Percentiles rank a stretch among this genome's conserved stretches.
Conservation (phyloP, 2,797 vertebrate species). For the Poeciliopsis presidionis region DNA sequence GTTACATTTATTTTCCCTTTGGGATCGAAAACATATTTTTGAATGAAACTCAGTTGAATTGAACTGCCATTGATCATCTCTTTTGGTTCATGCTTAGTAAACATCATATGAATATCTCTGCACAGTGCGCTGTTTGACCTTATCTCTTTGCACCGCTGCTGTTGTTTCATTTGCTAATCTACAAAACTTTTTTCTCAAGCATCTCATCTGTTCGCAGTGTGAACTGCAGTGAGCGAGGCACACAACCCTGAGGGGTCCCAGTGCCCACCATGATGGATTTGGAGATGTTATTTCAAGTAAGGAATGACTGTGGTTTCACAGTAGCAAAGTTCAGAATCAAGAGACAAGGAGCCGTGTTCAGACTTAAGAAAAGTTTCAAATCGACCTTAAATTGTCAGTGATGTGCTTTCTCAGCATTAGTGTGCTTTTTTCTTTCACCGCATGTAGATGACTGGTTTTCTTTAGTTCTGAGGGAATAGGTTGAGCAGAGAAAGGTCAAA, state of each 20-base stretch:
- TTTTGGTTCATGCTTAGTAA: neutral
- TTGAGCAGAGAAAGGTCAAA: constrained; percentile 54
- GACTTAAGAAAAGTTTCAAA: neutral
- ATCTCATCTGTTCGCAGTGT: neutral
- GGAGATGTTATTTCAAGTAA: neutral
- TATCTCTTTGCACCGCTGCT: neutral
- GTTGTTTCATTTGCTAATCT: neutral
- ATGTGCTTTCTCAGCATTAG: constrained; percentile 21
- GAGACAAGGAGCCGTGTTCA: neutral
- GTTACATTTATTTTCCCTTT: too few relatives aligned
- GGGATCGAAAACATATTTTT: too few relatives aligned
- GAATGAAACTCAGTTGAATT: too few relatives aligned
- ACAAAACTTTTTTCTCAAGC: neutral
- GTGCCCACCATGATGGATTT: neutral
- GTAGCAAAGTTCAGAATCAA: neutral
- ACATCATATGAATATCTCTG: neutral
- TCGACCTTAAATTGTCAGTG: neutral
- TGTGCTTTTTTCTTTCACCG: constrained; percentile 23
- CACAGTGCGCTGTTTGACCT: neutral
- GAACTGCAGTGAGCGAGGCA: neutral
- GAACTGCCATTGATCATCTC: neutral
- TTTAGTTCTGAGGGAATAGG: constrained; percentile 44
- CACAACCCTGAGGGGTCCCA: neutral
- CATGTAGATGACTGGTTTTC: constrained; percentile 9
- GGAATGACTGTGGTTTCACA: neutral